phyloP scores from a whole-genome alignment of 2,113 vertebrate species.

The Myanophis thanlyinensis region DNA sequence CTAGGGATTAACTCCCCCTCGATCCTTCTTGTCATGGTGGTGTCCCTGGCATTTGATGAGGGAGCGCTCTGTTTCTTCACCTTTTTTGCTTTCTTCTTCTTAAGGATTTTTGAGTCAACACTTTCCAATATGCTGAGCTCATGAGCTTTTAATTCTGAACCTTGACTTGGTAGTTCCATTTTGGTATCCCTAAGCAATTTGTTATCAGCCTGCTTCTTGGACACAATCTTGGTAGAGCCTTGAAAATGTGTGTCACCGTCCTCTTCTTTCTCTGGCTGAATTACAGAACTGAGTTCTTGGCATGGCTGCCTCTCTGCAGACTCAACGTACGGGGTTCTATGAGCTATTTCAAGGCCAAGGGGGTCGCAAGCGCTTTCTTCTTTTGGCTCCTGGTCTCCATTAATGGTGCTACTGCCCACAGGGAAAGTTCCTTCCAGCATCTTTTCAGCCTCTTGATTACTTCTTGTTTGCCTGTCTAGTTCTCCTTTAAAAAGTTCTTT shows the following conservation, averaged over 20 bases:
- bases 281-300: neutral
- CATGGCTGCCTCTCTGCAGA: neutral
- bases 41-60: conserved; percentile 31
- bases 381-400: conserved; percentile 7
- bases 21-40: conserved; percentile 25
- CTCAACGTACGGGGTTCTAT: neutral
- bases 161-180: neutral
- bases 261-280: neutral
- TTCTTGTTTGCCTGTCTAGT: fast-evolving
- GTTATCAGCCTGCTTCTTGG: neutral
- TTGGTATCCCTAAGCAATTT: neutral
- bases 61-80: conserved; percentile 35
- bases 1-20: conserved; percentile 45
- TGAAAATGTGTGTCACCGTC: neutral
- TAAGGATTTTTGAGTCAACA: conserved; percentile 13
- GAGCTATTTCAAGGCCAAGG: neutral
- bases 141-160: neutral
- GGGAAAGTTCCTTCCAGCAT: neutral
- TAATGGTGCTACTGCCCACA: fast-evolving
- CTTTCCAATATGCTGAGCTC: neutral
- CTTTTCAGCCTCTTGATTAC: neutral
- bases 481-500: neutral
- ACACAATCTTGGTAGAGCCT: neutral
- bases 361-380: conserved; percentile 29
- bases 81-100: conserved; percentile 50